Base-by-base conservation (phyloP, 2,797 vertebrate species). In the Chrysocyon brachyurus region DNA sequence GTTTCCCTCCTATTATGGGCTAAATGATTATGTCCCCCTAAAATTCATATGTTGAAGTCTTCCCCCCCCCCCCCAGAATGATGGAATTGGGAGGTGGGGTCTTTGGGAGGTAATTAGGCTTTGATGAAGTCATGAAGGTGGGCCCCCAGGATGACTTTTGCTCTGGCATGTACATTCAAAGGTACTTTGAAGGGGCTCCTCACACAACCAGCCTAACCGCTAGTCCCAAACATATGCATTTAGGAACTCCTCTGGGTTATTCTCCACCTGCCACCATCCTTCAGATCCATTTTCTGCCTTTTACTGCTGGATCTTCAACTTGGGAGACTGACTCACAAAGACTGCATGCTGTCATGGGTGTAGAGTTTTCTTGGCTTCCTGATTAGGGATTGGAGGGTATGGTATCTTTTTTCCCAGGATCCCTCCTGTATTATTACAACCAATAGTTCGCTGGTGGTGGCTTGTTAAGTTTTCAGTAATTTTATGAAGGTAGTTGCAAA, bases 391-490 rank as follows among this genome's bases (percentile, higher is more conserved):
- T 15, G 68, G 28, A 68, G 52, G 17, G 4, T 24, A 33, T 36
- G 14, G 2, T 2, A 3, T n/a, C 28, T 66, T n/a, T 66, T n/a
- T 81, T 68, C 21, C 63, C 31, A 46, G 6, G 10, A 28, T 33
- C 52, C 82, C 16, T 57, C 61, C 9, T 93, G 9, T 26, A 11
- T 3, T 33, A 19, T 85, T 36, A 66, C 5, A 66, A n/a, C 6
- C 63, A 84, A 28, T n/a, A 64, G 14, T 81, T 90, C 31, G 49
- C 19, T 88, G 17, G 49, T 31, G 72, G 31, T 84, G 24, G 12
- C 52, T 91, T 88, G 40, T 52, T 87, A 72, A 46, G 26, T 87
- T 93, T 66, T 87, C 77, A 46, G 73, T 68, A 52, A 61, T 81
- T 90, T 84, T 86, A 15, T 82, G 57, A 46, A 64, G 26, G 10